Evolutionary conservation across 2,888 invertebrate genomes (phyloP).

Genomic region (Chironomus tentans): DNA sequence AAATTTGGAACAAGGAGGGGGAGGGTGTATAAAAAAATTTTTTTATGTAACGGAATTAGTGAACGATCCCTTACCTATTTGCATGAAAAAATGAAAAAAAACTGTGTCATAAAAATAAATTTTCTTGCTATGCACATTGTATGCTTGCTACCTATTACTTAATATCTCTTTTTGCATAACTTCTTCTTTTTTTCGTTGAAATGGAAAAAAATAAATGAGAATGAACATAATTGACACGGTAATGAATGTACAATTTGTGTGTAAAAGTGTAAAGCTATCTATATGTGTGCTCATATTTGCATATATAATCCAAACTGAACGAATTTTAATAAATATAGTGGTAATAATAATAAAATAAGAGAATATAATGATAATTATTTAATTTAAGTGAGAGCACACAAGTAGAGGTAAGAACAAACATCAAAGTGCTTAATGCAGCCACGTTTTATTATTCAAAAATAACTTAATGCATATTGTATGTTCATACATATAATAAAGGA

Average conservation of each 20-base stretch:
- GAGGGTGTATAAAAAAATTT: too few species aligned
- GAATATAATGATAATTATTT: constrained; percentile 22
- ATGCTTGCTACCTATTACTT: background rate
- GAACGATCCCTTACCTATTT: too few species aligned
- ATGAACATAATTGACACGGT: background rate
- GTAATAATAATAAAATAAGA: background rate
- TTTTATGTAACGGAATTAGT: too few species aligned
- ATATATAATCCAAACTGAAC: background rate
- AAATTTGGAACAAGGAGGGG: too few species aligned
- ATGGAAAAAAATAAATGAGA: background rate
- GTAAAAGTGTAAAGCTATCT: background rate
- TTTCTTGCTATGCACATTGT: background rate
- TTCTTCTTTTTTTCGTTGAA: background rate
- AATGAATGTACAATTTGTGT: background rate
- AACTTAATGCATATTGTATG: background rate
- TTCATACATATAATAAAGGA: background rate
- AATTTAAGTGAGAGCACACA: constrained; percentile 9
- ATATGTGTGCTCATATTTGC: background rate
- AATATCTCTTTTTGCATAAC: constrained; percentile 11
- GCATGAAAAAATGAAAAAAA: background rate
- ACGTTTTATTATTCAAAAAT: constrained; percentile 13
- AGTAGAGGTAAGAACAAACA: background rate
- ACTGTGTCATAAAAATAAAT: background rate
- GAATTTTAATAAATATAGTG: background rate
- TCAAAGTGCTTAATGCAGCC: background rate